Percentiles rank a stretch among this genome's conserved stretches.
Conservation (phyloP, 1,140 invertebrate species). For the Hydropsyche tenuis region DNA sequence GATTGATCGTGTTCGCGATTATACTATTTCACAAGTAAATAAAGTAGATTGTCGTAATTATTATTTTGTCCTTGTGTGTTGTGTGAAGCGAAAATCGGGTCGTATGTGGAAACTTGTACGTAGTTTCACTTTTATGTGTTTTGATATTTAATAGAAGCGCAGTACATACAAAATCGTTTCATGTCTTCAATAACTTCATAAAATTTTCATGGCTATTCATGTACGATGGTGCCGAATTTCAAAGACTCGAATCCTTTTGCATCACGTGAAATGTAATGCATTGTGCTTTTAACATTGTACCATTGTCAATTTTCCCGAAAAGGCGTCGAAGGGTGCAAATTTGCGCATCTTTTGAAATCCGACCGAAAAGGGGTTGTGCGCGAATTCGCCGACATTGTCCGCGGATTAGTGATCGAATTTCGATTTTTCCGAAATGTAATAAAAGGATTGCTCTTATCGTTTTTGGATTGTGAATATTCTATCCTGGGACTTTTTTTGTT, state of each 20-base stretch:
- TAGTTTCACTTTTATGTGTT: slow-evolving; percentile 12
- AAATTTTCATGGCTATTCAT: too few relatives aligned
- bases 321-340: background rate
- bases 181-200: too few relatives aligned
- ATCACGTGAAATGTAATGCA: too few relatives aligned
- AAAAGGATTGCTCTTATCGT: background rate
- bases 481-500: background rate
- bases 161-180: too few relatives aligned
- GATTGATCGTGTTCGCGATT: too few relatives aligned
- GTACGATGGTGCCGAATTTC: too few relatives aligned
- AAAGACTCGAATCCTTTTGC: background rate
- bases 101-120: slow-evolving; percentile 9
- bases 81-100: slow-evolving; percentile 15
- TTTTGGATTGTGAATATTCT: background rate
- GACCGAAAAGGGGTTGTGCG: too few relatives aligned
- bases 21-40: too few relatives aligned
- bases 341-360: too few relatives aligned
- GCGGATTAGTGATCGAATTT: background rate
- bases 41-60: slow-evolving; percentile 9
- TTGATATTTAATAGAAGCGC: too few relatives aligned
- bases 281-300: too few relatives aligned
- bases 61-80: slow-evolving; percentile 8
- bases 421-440: background rate
- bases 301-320: background rate
- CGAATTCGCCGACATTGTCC: background rate